Percentiles rank a stretch among this genome's conserved stretches.
Evolutionary conservation across 2,888 invertebrate species (phyloP).

Genomic region (Oxystoma pomonae): DNA sequence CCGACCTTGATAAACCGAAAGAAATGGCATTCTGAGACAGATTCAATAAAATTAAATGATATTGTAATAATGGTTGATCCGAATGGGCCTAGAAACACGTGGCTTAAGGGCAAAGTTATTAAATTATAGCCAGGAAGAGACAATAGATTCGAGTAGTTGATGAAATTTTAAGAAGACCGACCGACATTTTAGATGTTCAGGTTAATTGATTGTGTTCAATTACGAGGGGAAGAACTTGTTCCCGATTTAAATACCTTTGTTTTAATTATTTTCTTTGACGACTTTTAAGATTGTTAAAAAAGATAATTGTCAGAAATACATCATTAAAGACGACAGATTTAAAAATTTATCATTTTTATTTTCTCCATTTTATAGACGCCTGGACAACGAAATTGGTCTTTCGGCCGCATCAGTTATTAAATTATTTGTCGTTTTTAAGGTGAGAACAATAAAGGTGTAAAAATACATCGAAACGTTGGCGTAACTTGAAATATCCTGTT

Average conservation of each 20-base stretch:
- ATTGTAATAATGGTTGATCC: constrained; percentile 6
- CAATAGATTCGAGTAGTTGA: constrained; percentile 6
- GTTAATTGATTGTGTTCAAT: background rate
- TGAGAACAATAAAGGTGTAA: too few species aligned
- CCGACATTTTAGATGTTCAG: background rate
- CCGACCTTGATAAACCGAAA: background rate
- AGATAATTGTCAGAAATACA: background rate
- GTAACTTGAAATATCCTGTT: too few species aligned
- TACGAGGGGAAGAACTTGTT: background rate
- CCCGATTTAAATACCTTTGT: background rate
- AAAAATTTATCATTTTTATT: background rate
- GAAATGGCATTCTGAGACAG: constrained; percentile 5
- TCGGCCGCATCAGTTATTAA: background rate
- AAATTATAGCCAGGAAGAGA: constrained; percentile 2
- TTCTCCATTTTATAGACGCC: background rate
- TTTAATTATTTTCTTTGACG: background rate
- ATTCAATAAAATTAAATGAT: background rate
- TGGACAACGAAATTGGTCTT: background rate
- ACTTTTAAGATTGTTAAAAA: background rate
- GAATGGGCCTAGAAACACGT: background rate
- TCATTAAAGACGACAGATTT: background rate
- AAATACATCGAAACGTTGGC: too few species aligned
- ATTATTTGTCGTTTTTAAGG: background rate
- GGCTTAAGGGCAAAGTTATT: constrained; percentile 3
- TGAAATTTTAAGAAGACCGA: constrained; percentile 2